These are phyloP conservation scores for Tonatia bakeri DNA, from an alignment of 2,113 vertebrate species.

Conservation along the genomic window DNA sequence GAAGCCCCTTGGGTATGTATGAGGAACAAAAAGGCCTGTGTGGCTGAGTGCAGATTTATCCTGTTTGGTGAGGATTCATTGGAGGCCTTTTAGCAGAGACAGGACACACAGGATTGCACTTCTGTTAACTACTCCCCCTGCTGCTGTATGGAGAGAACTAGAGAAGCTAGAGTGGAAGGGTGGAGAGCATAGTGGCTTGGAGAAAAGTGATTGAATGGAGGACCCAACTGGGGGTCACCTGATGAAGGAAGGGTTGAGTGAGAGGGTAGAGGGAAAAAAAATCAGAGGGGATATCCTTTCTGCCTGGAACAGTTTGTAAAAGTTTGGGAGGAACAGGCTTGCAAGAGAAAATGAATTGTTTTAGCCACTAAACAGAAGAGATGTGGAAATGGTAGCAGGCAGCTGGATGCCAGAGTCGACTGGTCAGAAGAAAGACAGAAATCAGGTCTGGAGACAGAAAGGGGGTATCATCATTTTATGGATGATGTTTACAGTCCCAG, in stretches of 20 bases:
- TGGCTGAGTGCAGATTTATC: background rate
- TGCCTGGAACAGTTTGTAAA: background rate
- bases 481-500: background rate
- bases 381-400: fast-evolving
- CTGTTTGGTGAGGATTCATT: background rate
- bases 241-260: background rate
- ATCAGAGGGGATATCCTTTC: background rate
- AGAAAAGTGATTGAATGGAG: background rate
- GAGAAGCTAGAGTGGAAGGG: background rate
- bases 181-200: fast-evolving
- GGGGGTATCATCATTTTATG: fast-evolving
- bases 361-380: background rate
- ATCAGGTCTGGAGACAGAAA: background rate
- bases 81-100: background rate
- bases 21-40: background rate
- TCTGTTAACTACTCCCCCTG: background rate
- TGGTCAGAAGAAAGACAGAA: background rate
- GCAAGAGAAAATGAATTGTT: background rate
- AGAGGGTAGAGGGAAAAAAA: background rate
- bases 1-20: background rate
- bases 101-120: background rate
- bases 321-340: too few relatives aligned
- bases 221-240: background rate
- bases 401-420: fast-evolving
- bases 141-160: background rate